A percentile compares a stretch with the other conserved stretches of the same genome.
Evolutionary conservation across 1,140 invertebrate genomes (phyloP).

Genomic region (Lamellibrachia luymesi): DNA sequence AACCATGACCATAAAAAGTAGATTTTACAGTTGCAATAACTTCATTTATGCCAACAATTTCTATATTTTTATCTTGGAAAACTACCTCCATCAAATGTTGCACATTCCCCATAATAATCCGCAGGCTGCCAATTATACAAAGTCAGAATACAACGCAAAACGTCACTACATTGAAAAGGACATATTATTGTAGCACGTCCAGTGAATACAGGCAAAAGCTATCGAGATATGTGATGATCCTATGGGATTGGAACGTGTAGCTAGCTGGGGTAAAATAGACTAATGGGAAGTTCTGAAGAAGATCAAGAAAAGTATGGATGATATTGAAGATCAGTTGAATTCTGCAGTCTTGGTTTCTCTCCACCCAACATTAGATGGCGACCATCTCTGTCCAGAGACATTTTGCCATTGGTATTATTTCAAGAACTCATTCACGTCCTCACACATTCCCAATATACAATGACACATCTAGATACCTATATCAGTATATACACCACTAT

Average conservation of each 20-base stretch:
- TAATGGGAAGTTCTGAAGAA: neutral
- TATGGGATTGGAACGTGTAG: neutral
- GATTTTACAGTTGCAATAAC: no score
- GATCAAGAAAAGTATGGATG: neutral
- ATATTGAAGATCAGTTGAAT: neutral
- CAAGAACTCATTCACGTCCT: neutral
- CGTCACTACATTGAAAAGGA: neutral
- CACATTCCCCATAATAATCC: neutral
- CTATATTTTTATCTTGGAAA: neutral
- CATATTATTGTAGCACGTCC: no score
- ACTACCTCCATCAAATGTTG: neutral
- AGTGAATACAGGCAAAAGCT: neutral
- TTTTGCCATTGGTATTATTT: neutral
- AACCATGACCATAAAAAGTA: no score
- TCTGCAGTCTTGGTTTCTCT: neutral
- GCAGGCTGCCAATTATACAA: neutral
- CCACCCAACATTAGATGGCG: neutral
- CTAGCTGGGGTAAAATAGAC: neutral
- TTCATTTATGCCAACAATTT: no score
- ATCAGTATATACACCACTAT: neutral
- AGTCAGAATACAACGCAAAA: neutral
- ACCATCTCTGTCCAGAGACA: neutral
- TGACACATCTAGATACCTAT: neutral
- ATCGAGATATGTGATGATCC: neutral
- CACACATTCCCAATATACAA: neutral